A percentile compares a stretch with the other conserved stretches of the same genome.
Evolutionary conservation across 2,797 vertebrate species (phyloP).

Genomic region (Mycteria americana): DNA sequence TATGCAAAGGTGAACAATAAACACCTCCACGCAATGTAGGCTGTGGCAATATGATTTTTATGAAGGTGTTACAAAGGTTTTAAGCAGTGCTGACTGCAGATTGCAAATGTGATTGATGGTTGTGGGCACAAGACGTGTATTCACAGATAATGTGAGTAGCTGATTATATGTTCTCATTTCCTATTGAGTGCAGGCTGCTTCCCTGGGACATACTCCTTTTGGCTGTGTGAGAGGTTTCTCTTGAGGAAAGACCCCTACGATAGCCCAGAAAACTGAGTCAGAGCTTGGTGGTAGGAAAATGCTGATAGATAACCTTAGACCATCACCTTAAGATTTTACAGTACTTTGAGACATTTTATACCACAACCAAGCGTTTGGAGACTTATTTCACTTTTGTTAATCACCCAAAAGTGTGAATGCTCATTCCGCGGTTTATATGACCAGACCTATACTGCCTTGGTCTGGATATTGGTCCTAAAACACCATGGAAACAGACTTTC

Average conservation of each 20-base stretch:
- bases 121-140: not conserved
- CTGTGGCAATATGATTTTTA: not conserved
- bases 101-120: not conserved
- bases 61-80: not conserved
- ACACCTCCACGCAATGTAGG: rapidly evolving
- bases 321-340: not conserved
- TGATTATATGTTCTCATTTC: not conserved
- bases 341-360: not conserved
- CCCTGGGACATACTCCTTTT: not conserved
- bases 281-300: not conserved
- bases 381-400: not conserved
- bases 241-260: not conserved
- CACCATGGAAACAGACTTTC: not conserved
- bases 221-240: not conserved
- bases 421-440: not conserved
- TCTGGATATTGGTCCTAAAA: not conserved
- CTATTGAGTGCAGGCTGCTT: not conserved
- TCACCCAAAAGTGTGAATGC: not conserved
- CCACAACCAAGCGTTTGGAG: not conserved
- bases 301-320: not conserved
- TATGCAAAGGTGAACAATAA: not conserved
- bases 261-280: not conserved
- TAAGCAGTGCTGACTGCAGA: not conserved
- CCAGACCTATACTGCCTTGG: not conserved
- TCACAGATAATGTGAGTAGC: not conserved